phyloP scores from a whole-genome alignment of 2,113 vertebrate genomes.

The Nibea albiflora region DNA sequence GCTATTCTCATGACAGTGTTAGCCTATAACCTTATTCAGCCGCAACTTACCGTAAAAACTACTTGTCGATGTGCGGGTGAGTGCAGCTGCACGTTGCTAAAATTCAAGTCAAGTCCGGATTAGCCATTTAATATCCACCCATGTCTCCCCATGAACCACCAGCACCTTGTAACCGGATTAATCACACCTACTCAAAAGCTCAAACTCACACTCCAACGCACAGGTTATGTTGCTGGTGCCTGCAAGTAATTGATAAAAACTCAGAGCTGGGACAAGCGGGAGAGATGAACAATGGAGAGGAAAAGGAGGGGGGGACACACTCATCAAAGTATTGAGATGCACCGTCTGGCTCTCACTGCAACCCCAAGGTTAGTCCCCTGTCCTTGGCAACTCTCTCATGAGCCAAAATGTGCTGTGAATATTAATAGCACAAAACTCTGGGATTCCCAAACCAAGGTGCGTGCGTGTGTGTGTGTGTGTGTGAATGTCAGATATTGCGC shows the following conservation, averaged over 20 bases:
- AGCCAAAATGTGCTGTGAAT: slow-evolving; percentile 67
- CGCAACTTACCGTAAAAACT: background rate
- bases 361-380: slow-evolving; percentile 69
- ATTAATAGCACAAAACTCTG: slow-evolving; percentile 57
- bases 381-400: slow-evolving; percentile 60
- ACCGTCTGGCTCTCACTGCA: slow-evolving; percentile 50
- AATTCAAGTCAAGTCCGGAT: slow-evolving; percentile 23
- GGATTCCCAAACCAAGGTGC: slow-evolving; percentile 44
- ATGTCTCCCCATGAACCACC: slow-evolving; percentile 18
- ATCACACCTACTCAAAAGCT: slow-evolving; percentile 33
- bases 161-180: slow-evolving; percentile 55
- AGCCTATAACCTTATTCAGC: background rate
- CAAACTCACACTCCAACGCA: slow-evolving; percentile 5
- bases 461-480: slow-evolving; percentile 19
- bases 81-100: background rate
- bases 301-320: background rate
- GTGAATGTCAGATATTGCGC: slow-evolving; percentile 1
- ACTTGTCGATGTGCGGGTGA: slow-evolving; percentile 6
- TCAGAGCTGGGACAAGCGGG: background rate
- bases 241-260: slow-evolving; percentile 49
- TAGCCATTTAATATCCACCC: slow-evolving; percentile 41
- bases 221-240: slow-evolving; percentile 34
- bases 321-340: slow-evolving; percentile 48
- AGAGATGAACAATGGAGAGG: slow-evolving; percentile 1
- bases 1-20: background rate